These are phyloP conservation scores for Aramus guarauna DNA, from an alignment of 2,113 vertebrate species.

Conservation along the genomic window DNA sequence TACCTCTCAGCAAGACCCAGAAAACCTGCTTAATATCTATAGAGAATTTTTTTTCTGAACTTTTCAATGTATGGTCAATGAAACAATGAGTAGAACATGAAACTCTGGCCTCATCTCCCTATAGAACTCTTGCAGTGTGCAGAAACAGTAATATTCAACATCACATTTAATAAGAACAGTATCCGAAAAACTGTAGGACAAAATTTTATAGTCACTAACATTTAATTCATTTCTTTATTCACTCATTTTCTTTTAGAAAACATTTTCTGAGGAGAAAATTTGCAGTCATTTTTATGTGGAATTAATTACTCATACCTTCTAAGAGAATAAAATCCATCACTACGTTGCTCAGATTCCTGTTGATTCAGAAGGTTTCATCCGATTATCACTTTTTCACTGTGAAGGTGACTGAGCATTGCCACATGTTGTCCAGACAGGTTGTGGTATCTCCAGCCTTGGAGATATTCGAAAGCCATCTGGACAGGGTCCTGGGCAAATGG, in stretches of 20 bases:
- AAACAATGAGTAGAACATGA: background rate
- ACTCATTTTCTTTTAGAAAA: background rate
- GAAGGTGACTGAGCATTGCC: too few species aligned
- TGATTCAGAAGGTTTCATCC: too few species aligned
- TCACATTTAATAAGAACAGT: background rate
- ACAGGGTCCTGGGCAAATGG: background rate
- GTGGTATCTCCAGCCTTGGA: background rate
- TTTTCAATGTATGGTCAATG: background rate
- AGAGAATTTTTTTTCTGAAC: background rate
- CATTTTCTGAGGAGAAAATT: background rate
- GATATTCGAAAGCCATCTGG: background rate
- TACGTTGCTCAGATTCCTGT: too few species aligned
- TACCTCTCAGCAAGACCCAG: background rate
- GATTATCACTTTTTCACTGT: too few species aligned
- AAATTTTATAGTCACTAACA: background rate
- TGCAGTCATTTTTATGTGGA: background rate
- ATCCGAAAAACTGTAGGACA: background rate
- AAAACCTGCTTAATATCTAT: background rate
- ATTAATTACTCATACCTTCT: background rate
- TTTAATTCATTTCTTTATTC: background rate
- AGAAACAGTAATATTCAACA: background rate
- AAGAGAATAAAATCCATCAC: background rate
- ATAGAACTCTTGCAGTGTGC: background rate
- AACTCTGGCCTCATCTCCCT: background rate
- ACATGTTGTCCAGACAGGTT: too few species aligned